phyloP scores from a whole-genome alignment of 2,888 invertebrate species.

The Latheticus oryzae region DNA sequence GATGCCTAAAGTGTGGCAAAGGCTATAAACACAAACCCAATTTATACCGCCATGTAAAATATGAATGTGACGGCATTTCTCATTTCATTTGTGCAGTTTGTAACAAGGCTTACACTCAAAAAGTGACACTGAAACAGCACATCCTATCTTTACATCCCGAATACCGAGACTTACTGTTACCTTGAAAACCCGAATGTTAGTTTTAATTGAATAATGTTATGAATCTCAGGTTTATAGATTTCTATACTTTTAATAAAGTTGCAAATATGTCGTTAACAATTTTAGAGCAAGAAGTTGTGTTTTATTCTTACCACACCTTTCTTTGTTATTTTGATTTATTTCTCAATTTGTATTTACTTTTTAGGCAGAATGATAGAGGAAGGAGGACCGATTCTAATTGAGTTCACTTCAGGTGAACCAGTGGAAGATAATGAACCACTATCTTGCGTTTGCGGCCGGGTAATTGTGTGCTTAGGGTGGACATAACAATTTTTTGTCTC shows the following conservation, averaged over 20 bases:
- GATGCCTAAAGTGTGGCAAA: slow-evolving; percentile 54
- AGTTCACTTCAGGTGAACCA: slow-evolving; percentile 17
- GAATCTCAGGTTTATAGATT: too few relatives aligned
- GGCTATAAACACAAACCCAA: slow-evolving; percentile 59
- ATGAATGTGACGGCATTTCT: slow-evolving; percentile 56
- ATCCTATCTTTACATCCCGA: slow-evolving; percentile 23
- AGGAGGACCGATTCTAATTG: slow-evolving; percentile 19
- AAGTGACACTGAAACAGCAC: slow-evolving; percentile 53
- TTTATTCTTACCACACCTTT: too few relatives aligned
- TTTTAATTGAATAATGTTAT: too few relatives aligned
- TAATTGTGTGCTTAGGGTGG: too few relatives aligned
- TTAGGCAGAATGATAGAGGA: too few relatives aligned
- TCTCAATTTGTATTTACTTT: too few relatives aligned
- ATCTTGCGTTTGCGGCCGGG: slow-evolving; percentile 25
- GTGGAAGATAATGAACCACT: slow-evolving; percentile 2
- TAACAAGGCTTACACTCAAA: slow-evolving; percentile 54
- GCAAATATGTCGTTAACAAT: too few relatives aligned
- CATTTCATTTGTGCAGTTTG: slow-evolving; percentile 55
- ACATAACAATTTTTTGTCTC: neutral
- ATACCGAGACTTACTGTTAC: slow-evolving; percentile 17
- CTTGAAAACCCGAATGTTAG: slow-evolving; percentile 10
- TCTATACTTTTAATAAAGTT: too few relatives aligned
- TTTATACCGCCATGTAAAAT: slow-evolving; percentile 61
- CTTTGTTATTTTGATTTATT: too few relatives aligned
- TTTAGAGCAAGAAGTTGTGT: too few relatives aligned